Evolutionary conservation across 2,113 vertebrate genomes (phyloP).

Genomic region (Tetrao urogallus): DNA sequence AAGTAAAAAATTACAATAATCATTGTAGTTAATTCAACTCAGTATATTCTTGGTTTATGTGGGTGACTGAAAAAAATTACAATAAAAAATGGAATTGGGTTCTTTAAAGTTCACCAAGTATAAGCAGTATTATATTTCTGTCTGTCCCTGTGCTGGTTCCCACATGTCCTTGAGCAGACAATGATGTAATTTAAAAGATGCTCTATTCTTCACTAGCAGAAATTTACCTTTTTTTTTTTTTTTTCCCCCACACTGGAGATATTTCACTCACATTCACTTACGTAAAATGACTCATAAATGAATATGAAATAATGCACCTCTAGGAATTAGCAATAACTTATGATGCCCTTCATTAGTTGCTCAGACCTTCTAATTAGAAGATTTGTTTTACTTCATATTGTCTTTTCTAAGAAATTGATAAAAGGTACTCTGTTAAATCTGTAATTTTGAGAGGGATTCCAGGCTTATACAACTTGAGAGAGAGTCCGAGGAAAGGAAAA

Average conservation of each 20-base stretch:
- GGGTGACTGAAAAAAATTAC: neutral
- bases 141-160: neutral
- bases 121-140: neutral
- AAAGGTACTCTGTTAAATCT: neutral
- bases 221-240: neutral
- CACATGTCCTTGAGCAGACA: neutral
- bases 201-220: neutral
- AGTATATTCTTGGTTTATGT: neutral
- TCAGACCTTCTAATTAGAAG: neutral
- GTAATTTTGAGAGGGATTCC: neutral
- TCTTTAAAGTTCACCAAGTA: neutral
- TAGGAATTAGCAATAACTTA: neutral
- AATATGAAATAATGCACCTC: neutral
- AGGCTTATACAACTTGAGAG: neutral
- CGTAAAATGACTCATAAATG: slow-evolving; percentile 28
- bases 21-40: neutral
- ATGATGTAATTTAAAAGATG: neutral
- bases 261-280: slow-evolving; percentile 8
- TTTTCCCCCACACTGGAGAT: neutral
- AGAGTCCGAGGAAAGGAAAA: too few relatives aligned
- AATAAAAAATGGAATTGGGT: neutral
- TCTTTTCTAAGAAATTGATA: neutral
- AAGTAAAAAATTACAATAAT: neutral
- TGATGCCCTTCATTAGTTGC: slow-evolving; percentile 5
- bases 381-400: slow-evolving; percentile 40